Base-by-base conservation (phyloP, 2,113 vertebrate species). In the Puntigrus tetrazona region DNA sequence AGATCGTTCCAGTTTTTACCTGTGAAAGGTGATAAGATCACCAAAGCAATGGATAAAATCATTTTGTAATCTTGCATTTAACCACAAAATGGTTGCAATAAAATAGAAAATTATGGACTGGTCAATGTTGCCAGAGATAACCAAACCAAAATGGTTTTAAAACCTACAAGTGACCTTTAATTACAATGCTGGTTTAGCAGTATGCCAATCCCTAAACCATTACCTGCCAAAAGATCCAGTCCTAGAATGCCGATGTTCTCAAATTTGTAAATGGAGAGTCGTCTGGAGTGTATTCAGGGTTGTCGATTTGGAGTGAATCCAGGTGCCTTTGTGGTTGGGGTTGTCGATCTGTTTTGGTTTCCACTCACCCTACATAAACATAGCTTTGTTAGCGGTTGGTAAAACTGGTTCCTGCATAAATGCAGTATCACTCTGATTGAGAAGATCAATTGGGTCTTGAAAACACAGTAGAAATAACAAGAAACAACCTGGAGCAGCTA, bases 181-280 rank as follows among this genome's bases (percentile, higher is more conserved):
- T 34, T 65, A 18, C 4, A 8, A 69, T 22, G 5, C 8, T 52
- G 27, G 31, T 50, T 76, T 34, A 25, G 27, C 22, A 4, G 38
- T n/a, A 27, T 10, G 13, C 11, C 11, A 22, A 55, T 55, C n/a
- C n/a, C 20, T 67, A 18, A n/a, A 25, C 29, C 34, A 41, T n/a
- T 27, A 97, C 96, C 96, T 98, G 97, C 96, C 96, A n/a, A 98
- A 25, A 97, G 93, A 63, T 97, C 96, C 63, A 97, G 92, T 47
- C 96, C 96, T 0, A 97, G 50, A 36, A 95, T 86, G 0, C 94
- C 92, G 0, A 97, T 92, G 43, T 91, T 95, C 82, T 94, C 94
- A 61, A 95, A 97, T 85, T 95, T 95, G 22, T 95, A 94, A 85
- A 97, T 94, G 55, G 78, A n/a, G n/a, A 91, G 0, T 89, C 83